Evolutionary conservation across 2,888 invertebrate species (phyloP).

Genomic region (Apomyelois bistriatella): DNA sequence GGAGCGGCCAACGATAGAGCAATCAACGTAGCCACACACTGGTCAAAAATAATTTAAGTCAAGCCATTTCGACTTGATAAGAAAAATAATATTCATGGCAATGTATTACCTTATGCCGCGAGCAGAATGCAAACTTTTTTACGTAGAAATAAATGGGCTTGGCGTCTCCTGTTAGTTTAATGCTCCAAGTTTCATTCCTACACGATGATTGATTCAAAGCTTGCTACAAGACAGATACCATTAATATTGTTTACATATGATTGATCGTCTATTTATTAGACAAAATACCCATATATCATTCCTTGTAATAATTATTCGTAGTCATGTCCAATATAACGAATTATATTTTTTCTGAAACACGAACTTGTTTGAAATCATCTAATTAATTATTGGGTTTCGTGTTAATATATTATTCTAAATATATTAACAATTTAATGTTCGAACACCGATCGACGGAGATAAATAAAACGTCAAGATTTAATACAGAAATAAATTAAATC

Average conservation of each 20-base stretch:
- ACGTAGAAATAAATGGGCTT: too few species aligned
- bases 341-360: constrained; percentile 29
- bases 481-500: too few species aligned
- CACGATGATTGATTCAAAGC: constrained; percentile 57
- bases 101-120: too few species aligned
- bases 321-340: constrained; percentile 41
- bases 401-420: constrained; percentile 18
- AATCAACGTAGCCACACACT: too few species aligned
- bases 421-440: constrained; percentile 12
- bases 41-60: too few species aligned
- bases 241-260: constrained; percentile 65
- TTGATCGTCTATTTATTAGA: constrained; percentile 50
- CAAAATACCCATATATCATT: constrained; percentile 45
- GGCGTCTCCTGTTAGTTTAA: too few species aligned
- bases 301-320: constrained; percentile 31
- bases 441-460: neutral
- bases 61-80: too few species aligned
- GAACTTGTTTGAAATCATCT: constrained; percentile 20
- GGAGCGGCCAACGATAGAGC: too few species aligned
- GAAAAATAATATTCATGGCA: too few species aligned
- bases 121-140: too few species aligned
- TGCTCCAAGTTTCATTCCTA: too few species aligned
- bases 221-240: constrained; percentile 53
- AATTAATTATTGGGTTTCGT: constrained; percentile 23
- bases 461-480: neutral